A percentile compares a stretch with the other conserved stretches of the same genome.
phyloP scores from a whole-genome alignment of 2,113 vertebrate species.

The Todiramphus chloris region DNA sequence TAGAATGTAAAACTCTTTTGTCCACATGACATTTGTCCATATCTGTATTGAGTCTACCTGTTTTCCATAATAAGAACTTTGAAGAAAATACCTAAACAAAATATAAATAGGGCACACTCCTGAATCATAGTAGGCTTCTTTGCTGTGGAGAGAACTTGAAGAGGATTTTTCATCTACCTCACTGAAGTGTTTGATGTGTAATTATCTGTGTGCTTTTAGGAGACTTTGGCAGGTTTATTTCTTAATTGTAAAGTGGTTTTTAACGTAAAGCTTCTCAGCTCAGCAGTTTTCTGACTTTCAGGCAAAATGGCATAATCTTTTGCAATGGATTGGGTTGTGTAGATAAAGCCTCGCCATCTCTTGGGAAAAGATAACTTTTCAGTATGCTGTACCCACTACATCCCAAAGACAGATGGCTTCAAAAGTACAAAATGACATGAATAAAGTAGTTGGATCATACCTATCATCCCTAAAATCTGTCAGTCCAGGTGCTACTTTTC shows the following conservation, averaged over 20 bases:
- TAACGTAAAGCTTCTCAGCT: not conserved
- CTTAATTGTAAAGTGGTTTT: not conserved
- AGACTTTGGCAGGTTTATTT: not conserved
- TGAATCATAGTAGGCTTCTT: not conserved
- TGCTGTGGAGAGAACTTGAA: not conserved
- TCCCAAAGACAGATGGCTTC: not conserved
- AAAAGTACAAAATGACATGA: not conserved
- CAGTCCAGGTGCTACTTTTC: constrained; percentile 2
- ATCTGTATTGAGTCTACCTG: not conserved
- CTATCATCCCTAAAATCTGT: not conserved
- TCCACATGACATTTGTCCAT: not conserved
- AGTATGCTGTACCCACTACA: not conserved
- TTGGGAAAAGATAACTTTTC: not conserved
- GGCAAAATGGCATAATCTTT: not conserved
- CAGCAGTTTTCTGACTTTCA: not conserved
- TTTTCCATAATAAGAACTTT: not conserved
- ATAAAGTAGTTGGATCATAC: not conserved
- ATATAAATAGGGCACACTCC: not conserved
- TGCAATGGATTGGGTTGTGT: not conserved
- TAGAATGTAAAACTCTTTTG: not conserved
- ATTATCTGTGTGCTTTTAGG: not conserved
- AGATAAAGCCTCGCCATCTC: not conserved
- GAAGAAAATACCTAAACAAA: not conserved
- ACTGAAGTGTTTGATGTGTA: not conserved
- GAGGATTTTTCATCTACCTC: not conserved